Evolutionary conservation across 1,140 invertebrate species (phyloP).

Genomic region (Pseudomyrmex cubaensis): DNA sequence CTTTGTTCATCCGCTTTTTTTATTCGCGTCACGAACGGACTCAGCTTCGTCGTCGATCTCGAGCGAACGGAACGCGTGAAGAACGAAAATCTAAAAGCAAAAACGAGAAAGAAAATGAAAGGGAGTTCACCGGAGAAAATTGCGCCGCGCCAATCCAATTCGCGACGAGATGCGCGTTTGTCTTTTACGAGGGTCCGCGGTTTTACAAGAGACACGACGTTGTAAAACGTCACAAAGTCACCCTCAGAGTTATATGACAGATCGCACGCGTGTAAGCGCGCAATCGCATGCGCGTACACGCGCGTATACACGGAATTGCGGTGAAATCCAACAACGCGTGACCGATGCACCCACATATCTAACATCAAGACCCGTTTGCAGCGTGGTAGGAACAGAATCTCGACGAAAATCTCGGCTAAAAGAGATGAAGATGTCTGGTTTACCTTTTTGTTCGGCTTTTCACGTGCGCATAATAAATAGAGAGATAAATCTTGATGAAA

Average conservation of each 20-base stretch:
- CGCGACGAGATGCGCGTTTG: conserved; percentile 27
- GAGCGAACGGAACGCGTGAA: conserved; percentile 19
- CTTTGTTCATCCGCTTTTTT: conserved; percentile 53
- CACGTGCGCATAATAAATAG: not conserved
- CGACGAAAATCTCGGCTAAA: not conserved
- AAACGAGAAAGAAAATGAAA: conserved; percentile 18
- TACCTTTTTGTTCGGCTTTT: not conserved
- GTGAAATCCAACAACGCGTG: conserved; percentile 14
- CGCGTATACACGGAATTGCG: not conserved
- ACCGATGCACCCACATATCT: not conserved
- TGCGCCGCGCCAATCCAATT: conserved; percentile 59
- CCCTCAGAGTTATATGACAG: conserved; percentile 64
- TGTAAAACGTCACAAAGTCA: conserved; percentile 62
- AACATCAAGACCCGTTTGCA: not conserved
- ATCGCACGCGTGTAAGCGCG: conserved; percentile 33
- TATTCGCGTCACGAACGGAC: conserved; percentile 23
- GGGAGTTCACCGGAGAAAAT: conserved; percentile 6
- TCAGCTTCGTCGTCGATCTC: conserved; percentile 9
- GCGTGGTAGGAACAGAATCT: not conserved
- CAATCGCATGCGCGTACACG: conserved; percentile 12
- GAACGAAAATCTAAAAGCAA: conserved; percentile 44
- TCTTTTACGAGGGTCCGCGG: conserved; percentile 50
- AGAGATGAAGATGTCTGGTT: not conserved
- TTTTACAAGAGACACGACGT: conserved; percentile 44
- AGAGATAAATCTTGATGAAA: no score